These are phyloP conservation scores for Cosmia trapezina DNA, from an alignment of 2,888 invertebrate species.

Conservation along the genomic window DNA sequence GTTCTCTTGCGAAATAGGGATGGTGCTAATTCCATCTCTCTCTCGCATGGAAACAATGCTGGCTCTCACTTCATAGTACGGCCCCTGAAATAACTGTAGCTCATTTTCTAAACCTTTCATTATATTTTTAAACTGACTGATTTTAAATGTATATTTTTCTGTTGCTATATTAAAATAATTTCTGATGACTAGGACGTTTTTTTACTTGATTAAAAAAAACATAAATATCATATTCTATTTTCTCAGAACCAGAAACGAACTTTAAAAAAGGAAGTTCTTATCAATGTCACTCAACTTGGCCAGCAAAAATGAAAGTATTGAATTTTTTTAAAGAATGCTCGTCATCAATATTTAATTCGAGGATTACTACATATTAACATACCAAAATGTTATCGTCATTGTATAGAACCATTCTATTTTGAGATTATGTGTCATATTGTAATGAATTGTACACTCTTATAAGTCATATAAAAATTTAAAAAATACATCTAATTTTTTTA, in stretches of 20 bases:
- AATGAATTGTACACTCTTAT: conserved; percentile 67
- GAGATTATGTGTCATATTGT: conserved; percentile 84
- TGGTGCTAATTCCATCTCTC: conserved; percentile 1
- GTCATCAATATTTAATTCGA: conserved; percentile 54
- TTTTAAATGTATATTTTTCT: background rate
- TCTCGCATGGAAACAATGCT: background rate
- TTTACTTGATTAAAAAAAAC: background rate
- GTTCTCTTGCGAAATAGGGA: background rate
- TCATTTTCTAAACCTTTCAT: background rate
- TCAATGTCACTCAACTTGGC: conserved; percentile 43
- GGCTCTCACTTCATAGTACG: background rate
- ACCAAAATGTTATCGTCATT: conserved; percentile 77
- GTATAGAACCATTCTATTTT: conserved; percentile 83
- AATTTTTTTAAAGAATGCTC: conserved; percentile 47
- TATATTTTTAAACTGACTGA: background rate
- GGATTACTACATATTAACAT: conserved; percentile 65
- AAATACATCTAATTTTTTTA: conserved; percentile 72
- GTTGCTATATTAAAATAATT: background rate
- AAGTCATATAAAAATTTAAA: conserved; percentile 57
- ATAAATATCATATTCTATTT: background rate
- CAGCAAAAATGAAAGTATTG: conserved; percentile 57
- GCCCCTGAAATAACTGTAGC: background rate
- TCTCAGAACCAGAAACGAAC: background rate
- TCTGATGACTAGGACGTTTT: background rate
- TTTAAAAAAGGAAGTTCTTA: background rate